These are phyloP conservation scores for Numenius phaeopus DNA, from an alignment of 2,797 vertebrate species.

Conservation along the genomic window DNA sequence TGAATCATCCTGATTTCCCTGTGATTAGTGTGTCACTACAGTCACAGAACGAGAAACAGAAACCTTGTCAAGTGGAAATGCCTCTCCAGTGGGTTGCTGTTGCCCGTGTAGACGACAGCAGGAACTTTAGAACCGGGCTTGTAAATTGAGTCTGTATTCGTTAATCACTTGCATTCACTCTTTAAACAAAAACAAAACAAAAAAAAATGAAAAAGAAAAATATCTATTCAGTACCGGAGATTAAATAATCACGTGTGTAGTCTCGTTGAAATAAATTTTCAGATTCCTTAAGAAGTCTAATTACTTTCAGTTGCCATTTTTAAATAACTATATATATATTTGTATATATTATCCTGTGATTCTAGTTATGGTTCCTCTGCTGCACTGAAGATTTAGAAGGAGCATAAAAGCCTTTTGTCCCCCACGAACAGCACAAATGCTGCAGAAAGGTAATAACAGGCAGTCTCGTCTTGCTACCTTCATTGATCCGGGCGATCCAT, in stretches of 20 bases:
- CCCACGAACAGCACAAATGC: slow-evolving; percentile 80
- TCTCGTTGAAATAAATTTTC: slow-evolving; percentile 82
- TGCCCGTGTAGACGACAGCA: slow-evolving; percentile 79
- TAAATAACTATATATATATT: slow-evolving; percentile 87
- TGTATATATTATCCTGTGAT: slow-evolving; percentile 86
- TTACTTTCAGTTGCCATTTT: slow-evolving; percentile 83
- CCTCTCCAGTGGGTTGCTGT: slow-evolving; percentile 80
- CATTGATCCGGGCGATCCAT: slow-evolving; percentile 87
- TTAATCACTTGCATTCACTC: slow-evolving; percentile 82
- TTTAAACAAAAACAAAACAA: slow-evolving; percentile 68
- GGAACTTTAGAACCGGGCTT: slow-evolving; percentile 79
- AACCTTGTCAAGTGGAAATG: slow-evolving; percentile 80
- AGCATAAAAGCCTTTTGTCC: slow-evolving; percentile 81
- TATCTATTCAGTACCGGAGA: slow-evolving; percentile 81
- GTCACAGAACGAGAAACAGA: slow-evolving; percentile 81
- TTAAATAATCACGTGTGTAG: slow-evolving; percentile 83
- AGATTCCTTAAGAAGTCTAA: slow-evolving; percentile 84
- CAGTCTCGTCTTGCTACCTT: slow-evolving; percentile 79
- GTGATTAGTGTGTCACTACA: slow-evolving; percentile 83
- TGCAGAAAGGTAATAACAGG: slow-evolving; percentile 79
- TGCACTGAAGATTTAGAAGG: slow-evolving; percentile 82
- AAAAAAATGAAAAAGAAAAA: background rate
- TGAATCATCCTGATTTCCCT: slow-evolving; percentile 80
- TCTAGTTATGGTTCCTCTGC: slow-evolving; percentile 85
- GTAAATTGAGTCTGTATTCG: slow-evolving; percentile 77